These are phyloP conservation scores for Apoderus coryli DNA, from an alignment of 2,888 invertebrate genomes.

Conservation along the genomic window DNA sequence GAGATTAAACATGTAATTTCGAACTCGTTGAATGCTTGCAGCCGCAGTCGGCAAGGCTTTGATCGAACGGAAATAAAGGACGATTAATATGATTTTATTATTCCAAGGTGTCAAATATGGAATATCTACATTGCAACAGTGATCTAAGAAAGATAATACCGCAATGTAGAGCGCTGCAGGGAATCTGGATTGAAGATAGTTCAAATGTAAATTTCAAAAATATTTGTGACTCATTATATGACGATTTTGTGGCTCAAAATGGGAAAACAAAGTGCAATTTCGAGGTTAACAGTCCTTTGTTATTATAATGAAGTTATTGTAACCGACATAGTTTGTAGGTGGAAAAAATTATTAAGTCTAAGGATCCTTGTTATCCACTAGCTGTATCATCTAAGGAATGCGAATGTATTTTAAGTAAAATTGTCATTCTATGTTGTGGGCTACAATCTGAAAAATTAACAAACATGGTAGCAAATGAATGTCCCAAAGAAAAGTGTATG, in stretches of 20 bases:
- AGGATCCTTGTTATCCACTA: constrained; percentile 36
- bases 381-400: constrained; percentile 33
- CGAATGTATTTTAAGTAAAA: constrained; percentile 42
- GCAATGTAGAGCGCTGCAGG: constrained; percentile 43
- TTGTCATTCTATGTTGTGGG: constrained; percentile 84
- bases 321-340: too few species aligned
- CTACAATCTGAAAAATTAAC: constrained; percentile 81
- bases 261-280: constrained; percentile 61
- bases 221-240: constrained; percentile 65
- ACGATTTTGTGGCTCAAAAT: constrained; percentile 58
- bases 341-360: too few species aligned
- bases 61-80: too few species aligned
- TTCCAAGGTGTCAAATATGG: too few species aligned
- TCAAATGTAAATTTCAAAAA: constrained; percentile 81
- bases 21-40: too few species aligned
- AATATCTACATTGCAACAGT: too few species aligned
- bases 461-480: constrained; percentile 44
- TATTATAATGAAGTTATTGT: too few species aligned
- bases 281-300: constrained; percentile 52
- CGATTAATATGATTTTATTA: too few species aligned
- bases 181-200: constrained; percentile 60
- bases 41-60: too few species aligned
- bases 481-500: constrained; percentile 57
- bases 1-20: too few species aligned
- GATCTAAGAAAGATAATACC: constrained; percentile 18